Percentiles rank a stretch among this genome's conserved stretches.
These are phyloP conservation scores for Rotaria sp. DNA, from an alignment of 2,888 invertebrate species.

Conservation along the genomic window DNA sequence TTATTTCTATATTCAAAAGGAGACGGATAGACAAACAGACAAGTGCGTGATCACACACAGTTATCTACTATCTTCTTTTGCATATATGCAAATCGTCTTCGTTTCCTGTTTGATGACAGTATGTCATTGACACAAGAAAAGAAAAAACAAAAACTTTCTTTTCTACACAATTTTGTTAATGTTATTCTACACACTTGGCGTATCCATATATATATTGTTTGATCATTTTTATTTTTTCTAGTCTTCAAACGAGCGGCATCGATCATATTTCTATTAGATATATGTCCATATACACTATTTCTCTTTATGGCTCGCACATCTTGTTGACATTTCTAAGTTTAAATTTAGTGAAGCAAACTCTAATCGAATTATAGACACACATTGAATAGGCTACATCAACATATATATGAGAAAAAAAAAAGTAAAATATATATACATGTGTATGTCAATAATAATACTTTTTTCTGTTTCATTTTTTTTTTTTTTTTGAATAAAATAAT, in stretches of 20 bases:
- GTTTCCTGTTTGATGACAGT: slow-evolving; percentile 2
- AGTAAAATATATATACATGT: background rate
- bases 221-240: slow-evolving; percentile 4
- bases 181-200: slow-evolving; percentile 22
- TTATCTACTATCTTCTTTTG: background rate
- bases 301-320: slow-evolving; percentile 22
- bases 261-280: slow-evolving; percentile 20
- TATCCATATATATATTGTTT: background rate
- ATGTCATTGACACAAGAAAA: background rate
- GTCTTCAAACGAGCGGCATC: slow-evolving; percentile 9
- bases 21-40: background rate
- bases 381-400: background rate
- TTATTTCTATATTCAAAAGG: background rate
- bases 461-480: background rate
- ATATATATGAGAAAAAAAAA: background rate
- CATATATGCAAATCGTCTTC: background rate
- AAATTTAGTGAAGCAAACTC: slow-evolving; percentile 19
- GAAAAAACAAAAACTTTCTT: background rate
- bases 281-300: background rate
- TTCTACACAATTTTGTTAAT: background rate
- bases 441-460: background rate
- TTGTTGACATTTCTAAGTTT: slow-evolving; percentile 24
- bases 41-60: background rate
- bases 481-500: background rate
- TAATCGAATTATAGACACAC: slow-evolving; percentile 22